phyloP scores from a whole-genome alignment of 2,113 vertebrate species.

The Myrmecophaga tridactyla region DNA sequence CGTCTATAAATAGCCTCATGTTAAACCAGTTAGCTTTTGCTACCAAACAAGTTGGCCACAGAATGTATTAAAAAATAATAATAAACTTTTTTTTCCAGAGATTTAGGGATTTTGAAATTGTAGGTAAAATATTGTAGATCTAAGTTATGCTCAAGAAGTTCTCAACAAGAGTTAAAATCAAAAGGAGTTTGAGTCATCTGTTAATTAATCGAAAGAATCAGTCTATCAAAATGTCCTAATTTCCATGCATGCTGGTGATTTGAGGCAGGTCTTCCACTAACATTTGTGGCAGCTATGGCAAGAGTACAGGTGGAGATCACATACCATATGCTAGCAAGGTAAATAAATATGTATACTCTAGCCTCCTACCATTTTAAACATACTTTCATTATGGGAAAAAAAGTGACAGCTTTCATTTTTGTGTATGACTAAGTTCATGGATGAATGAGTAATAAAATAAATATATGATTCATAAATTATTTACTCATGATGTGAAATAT shows the following conservation, averaged over 20 bases:
- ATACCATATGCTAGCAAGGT: not conserved
- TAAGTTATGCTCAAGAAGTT: not conserved
- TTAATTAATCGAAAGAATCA: not conserved
- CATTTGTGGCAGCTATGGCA: not conserved
- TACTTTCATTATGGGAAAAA: not conserved
- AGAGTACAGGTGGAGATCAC: not conserved
- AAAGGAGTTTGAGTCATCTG: not conserved
- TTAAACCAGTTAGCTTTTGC: not conserved
- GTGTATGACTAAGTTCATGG: not conserved
- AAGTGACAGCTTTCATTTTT: not conserved
- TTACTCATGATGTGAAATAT: not conserved
- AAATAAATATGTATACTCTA: not conserved
- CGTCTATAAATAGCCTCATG: conserved; percentile 7
- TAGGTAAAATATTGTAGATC: not conserved
- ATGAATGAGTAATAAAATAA: not conserved
- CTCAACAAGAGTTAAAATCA: not conserved
- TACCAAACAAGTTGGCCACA: conserved; percentile 7
- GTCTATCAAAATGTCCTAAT: not conserved
- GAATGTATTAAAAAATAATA: not conserved
- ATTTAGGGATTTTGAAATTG: not conserved
- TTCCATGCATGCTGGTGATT: not conserved
- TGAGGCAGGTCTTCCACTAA: not conserved
- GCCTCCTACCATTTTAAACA: not conserved
- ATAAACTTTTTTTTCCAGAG: not conserved
- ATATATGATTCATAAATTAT: not conserved